Base-by-base conservation (phyloP, 2,888 invertebrate species). In the Lymantria monacha region DNA sequence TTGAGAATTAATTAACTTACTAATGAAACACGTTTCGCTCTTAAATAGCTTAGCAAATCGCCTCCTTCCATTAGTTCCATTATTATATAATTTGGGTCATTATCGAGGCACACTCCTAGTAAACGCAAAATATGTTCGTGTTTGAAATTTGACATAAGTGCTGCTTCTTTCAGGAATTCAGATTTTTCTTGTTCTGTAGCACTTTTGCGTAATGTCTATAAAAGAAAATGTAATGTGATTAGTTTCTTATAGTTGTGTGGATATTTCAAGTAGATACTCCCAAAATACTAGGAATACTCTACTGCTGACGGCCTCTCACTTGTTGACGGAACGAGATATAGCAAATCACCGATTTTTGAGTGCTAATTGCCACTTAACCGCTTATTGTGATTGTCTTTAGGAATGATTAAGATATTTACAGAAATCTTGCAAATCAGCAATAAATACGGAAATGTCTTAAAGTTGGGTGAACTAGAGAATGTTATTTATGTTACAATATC, bases 51-150 rank as follows among this genome's bases (percentile, higher is more conserved):
- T 33, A 99, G 92, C 51, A 99, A 87, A 86, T 99, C 99, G 0
- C 99, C 99, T 5, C 97, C 98, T 81, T 98, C 97, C 99, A 99
- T 99, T 13, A 99, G 93, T 81, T 99, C 99, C 93, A 99, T 95
- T 44, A 99, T 96, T 59, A 99, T 95, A 69, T 97, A 97, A 71
- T 97, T 96, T 8, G 98, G 96, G 76, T 98, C 98, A 62, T 96
- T 96, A 77, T 99, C 98, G 31, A 98, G 93, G 74, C 98, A 99
- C 7, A 99, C 97, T 0, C 99, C 99, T 9, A 99, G 92, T 31
- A 99, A 92, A 57, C 97, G 94, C 30, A 99, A 91, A 49, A 99
- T 99, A 76, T 99, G 98, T 55, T 98, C 96, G 79, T 99, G 99
- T 67, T 97, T 97, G 81, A 99, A 99, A 79, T 99, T 98, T 49